These are phyloP conservation scores for Porites lobata DNA, from an alignment of 92 coral and sea anemone species.

Conservation along the genomic window DNA sequence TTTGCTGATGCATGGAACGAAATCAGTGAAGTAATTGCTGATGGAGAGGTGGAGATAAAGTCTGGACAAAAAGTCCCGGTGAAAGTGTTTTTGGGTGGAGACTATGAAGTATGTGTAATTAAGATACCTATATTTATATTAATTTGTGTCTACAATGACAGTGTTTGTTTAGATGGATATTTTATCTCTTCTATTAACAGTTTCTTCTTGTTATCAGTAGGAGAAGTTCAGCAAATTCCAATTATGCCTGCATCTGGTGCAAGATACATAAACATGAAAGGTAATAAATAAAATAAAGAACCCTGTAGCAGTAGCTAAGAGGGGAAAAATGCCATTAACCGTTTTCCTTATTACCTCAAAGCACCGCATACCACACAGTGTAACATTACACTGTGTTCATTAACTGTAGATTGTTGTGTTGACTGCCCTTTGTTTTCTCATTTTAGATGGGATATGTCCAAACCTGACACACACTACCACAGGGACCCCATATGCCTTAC, in stretches of 20 bases:
- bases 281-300: not conserved
- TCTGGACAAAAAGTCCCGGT: slow-evolving; percentile 63
- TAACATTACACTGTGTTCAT: not conserved
- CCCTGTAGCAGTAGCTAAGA: not conserved
- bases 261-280: slow-evolving; percentile 52
- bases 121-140: not conserved
- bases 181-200: slow-evolving; percentile 11
- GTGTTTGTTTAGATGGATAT: not conserved
- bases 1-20: slow-evolving; percentile 65
- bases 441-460: slow-evolving; percentile 62
- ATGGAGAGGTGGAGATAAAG: slow-evolving; percentile 61
- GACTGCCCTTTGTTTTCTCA: not conserved
- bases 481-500: slow-evolving; percentile 41
- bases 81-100: slow-evolving; percentile 68
- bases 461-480: slow-evolving; percentile 24
- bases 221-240: slow-evolving; percentile 46
- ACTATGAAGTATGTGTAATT: not conserved
- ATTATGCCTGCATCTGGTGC: slow-evolving; percentile 66
- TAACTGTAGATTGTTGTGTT: not conserved
- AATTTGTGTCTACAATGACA: not conserved
- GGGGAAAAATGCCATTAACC: not conserved
- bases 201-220: slow-evolving; percentile 66
- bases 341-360: not conserved
- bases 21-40: slow-evolving; percentile 60
- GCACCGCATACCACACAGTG: not conserved